These are phyloP conservation scores for Chunga burmeisteri DNA, from an alignment of 2,113 vertebrate species.

Conservation along the genomic window DNA sequence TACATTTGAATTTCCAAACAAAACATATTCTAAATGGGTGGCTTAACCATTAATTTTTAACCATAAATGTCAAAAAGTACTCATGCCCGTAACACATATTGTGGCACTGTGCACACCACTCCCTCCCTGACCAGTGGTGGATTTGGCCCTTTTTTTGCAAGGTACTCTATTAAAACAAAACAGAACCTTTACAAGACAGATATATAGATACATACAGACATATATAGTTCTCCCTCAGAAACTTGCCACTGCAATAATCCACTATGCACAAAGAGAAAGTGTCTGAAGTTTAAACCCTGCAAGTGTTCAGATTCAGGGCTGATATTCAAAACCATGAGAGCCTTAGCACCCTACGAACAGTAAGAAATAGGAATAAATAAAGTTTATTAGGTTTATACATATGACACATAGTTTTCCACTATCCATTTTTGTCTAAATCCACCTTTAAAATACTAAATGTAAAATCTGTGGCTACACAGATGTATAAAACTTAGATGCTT, in stretches of 20 bases:
- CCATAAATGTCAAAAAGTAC: not conserved
- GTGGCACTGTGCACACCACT: not conserved
- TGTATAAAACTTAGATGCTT: not conserved
- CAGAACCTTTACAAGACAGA: not conserved
- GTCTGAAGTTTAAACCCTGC: not conserved
- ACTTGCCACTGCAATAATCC: not conserved
- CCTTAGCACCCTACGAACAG: not conserved
- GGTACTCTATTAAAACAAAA: not conserved
- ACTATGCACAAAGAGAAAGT: not conserved
- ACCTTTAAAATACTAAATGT: not conserved
- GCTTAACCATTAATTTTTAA: not conserved
- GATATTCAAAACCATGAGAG: not conserved
- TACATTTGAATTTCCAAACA: not conserved
- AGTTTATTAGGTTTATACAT: not conserved
- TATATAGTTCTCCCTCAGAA: not conserved
- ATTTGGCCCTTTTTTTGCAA: not conserved
- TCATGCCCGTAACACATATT: fast-evolving
- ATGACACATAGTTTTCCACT: not conserved
- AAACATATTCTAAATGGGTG: not conserved
- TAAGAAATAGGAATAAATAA: not conserved
- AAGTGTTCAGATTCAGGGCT: not conserved
- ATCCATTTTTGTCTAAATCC: not conserved
- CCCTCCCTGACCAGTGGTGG: fast-evolving
- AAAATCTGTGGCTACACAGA: not conserved
- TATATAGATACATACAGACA: not conserved